Percentiles rank a stretch among this genome's conserved stretches.
Conservation (phyloP, 2,888 invertebrate genomes). For the Petrolisthes cinctipes region DNA sequence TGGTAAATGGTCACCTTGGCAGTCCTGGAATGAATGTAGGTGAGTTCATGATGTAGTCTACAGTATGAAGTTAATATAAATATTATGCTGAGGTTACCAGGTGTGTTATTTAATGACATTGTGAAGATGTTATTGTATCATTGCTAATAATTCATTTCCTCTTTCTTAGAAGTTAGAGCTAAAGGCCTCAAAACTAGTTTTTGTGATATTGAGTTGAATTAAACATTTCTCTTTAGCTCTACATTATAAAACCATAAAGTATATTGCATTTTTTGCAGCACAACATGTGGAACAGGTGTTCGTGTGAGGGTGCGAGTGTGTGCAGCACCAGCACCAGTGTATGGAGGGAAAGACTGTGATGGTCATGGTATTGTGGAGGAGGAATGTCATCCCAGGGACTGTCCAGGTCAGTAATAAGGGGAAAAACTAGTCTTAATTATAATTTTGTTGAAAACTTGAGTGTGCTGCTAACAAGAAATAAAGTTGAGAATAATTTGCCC, state of each 20-base stretch:
- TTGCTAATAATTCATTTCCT: neutral
- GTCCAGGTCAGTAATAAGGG: slow-evolving; percentile 69
- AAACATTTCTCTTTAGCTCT: neutral
- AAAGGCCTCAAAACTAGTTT: too few species aligned
- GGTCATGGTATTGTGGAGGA: slow-evolving; percentile 70
- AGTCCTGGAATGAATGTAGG: slow-evolving; percentile 70
- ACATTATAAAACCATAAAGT: neutral
- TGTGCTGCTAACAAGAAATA: too few species aligned
- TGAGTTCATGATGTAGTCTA: slow-evolving; percentile 10
- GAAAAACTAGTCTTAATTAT: neutral
- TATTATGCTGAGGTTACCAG: neutral
- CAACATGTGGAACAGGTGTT: slow-evolving; percentile 70
- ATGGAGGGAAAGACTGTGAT: slow-evolving; percentile 70
- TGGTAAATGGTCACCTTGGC: slow-evolving; percentile 70
- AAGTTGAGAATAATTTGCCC: too few species aligned
- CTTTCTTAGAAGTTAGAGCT: neutral
- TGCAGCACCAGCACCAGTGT: slow-evolving; percentile 70
- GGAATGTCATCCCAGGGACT: slow-evolving; percentile 70
- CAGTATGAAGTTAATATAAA: neutral
- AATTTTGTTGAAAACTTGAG: neutral
- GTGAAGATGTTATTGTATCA: too few species aligned
- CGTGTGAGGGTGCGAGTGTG: slow-evolving; percentile 70
- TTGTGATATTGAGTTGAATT: too few species aligned
- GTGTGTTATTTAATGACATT: neutral
- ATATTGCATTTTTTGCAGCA: slow-evolving; percentile 66